Evolutionary conservation across 2,113 vertebrate genomes (phyloP).

Genomic region (Toxotes chatareus): DNA sequence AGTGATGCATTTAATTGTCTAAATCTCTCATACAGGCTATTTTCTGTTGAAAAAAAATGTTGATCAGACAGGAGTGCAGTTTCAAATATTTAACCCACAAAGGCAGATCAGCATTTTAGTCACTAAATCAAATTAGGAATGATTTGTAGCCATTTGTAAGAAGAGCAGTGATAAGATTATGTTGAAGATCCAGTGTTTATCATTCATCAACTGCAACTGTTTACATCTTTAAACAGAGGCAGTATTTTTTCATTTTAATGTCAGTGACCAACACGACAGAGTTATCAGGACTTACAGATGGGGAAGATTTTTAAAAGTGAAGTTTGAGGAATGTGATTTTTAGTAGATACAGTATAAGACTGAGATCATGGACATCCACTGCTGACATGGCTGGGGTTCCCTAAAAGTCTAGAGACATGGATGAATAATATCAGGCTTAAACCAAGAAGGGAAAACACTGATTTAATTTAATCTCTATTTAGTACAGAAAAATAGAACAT

Average conservation of each 20-base stretch:
- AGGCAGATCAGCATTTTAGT: not conserved
- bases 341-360: not conserved
- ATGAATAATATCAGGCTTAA: not conserved
- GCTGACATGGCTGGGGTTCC: conserved; percentile 8
- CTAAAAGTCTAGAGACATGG: not conserved
- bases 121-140: conserved; percentile 21
- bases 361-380: conserved; percentile 17
- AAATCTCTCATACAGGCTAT: not conserved
- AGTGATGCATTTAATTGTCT: conserved; percentile 2
- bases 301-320: not conserved
- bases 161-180: not conserved
- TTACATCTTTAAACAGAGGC: not conserved
- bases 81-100: conserved; percentile 14
- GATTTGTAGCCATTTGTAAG: conserved; percentile 38
- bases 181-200: not conserved
- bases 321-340: conserved; percentile 16
- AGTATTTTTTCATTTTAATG: conserved; percentile 3
- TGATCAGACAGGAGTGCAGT: not conserved
- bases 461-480: not conserved
- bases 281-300: not conserved
- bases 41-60: not conserved
- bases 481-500: not conserved
- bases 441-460: not conserved
- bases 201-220: conserved; percentile 19
- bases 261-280: conserved; percentile 16